phyloP scores from a whole-genome alignment of 1,140 invertebrate species.

The Drosophila cardini region DNA sequence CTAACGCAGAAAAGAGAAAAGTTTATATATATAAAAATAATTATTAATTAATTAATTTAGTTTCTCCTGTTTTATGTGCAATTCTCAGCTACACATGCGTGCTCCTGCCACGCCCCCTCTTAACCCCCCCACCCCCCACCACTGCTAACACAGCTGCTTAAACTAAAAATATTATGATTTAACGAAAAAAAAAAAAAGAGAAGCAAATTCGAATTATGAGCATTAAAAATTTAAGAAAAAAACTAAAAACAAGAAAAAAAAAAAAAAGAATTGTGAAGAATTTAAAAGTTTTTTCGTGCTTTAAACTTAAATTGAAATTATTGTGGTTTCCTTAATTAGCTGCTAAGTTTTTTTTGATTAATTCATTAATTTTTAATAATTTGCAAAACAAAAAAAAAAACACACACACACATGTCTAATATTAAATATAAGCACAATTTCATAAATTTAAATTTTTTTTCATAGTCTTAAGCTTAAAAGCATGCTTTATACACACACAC shows the following conservation, averaged over 20 bases:
- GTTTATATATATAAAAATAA: constrained; percentile 15
- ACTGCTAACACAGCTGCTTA: constrained; percentile 17
- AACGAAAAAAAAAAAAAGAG: neutral
- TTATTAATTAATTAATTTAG: constrained; percentile 15
- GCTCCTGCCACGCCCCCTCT: constrained; percentile 3
- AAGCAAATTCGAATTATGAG: constrained; percentile 51
- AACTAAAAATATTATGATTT: neutral
- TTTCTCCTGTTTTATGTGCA: constrained; percentile 33
- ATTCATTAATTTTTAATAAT: constrained; percentile 43
- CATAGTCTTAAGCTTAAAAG: constrained; percentile 55
- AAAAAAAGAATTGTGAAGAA: constrained; percentile 11
- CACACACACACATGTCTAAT: constrained; percentile 40
- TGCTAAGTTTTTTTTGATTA: constrained; percentile 53
- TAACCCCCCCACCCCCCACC: neutral
- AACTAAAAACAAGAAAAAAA: constrained; percentile 9
- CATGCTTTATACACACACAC: constrained; percentile 37
- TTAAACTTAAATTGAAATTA: constrained; percentile 61
- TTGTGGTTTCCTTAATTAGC: constrained; percentile 79
- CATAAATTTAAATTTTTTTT: constrained; percentile 33
- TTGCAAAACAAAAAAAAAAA: constrained; percentile 40
- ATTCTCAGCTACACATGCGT: constrained; percentile 20
- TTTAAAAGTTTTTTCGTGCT: constrained; percentile 41
- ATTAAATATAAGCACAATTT: constrained; percentile 17
- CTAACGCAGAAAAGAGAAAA: neutral
- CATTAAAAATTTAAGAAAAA: constrained; percentile 27